Evolutionary conservation across 30 jellyfish, hydroid and myxozoan species (phyloP).

Genomic region (Turritopsis rubra): DNA sequence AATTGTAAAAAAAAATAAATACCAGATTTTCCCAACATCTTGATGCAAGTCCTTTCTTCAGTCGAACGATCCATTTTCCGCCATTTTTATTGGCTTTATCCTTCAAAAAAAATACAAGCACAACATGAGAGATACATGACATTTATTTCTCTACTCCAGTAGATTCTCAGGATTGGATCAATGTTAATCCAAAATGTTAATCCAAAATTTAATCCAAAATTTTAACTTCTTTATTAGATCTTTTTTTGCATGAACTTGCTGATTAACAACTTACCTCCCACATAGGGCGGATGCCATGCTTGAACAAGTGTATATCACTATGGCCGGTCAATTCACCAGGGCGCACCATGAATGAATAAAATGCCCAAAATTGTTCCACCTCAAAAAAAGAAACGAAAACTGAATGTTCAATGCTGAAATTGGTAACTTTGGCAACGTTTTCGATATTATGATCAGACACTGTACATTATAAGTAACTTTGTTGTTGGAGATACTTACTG

Average conservation of each 20-base stretch:
- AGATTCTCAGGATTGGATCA: no score
- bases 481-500: constrained; percentile 44
- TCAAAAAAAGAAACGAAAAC: constrained; percentile 8
- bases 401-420: no score
- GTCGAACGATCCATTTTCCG: constrained; percentile 95
- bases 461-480: neutral
- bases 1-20: constrained; percentile 5
- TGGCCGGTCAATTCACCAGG: constrained; percentile 97
- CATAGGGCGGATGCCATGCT: constrained; percentile 98
- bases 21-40: constrained; percentile 98
- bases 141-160: no score
- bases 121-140: neutral
- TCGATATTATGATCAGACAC: neutral
- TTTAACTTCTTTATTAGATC: neutral
- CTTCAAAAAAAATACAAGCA: constrained; percentile 18
- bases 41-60: constrained; percentile 95
- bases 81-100: constrained; percentile 92
- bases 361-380: constrained; percentile 98
- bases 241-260: neutral
- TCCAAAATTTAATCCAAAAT: neutral
- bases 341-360: constrained; percentile 81
- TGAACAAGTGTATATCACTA: constrained; percentile 90
- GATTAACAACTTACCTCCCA: constrained; percentile 79
- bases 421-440: neutral
- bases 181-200: no score